Base-by-base conservation (phyloP, 2,888 invertebrate species). In the Epinotia nisella region DNA sequence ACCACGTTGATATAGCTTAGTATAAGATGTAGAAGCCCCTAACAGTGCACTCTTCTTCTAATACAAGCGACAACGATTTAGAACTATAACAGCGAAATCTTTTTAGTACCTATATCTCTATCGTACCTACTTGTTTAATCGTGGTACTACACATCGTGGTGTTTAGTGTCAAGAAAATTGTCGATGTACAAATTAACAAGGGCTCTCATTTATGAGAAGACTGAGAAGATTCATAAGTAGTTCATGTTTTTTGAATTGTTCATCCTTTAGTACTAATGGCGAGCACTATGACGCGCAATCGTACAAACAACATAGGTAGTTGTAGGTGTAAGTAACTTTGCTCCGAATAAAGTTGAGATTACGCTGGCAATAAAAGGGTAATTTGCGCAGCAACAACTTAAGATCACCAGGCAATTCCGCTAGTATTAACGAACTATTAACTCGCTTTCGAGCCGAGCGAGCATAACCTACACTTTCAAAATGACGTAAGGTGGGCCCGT, bases 361-460 rank as follows among this genome's bases (percentile, higher is more conserved):
- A 7, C 15, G 5, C 21, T 61, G 41, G 7, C 60, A 21, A 41
- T 21, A 41, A 3, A 61, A 7, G 3, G n/a, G n/a, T 17, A 39
- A 59, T 10, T n/a, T 29, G 3, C 39, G 35, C 45, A 45, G 21
- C 45, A n/a, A 59, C 51, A 58, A 35, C 56, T 49, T 41, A 19
- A 45, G 45, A 71, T 24, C 59, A 49, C 17, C 24, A 49, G n/a
- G 65, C 51, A 71, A 60, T 61, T 67, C 58, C 58, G 62, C 58
- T 68, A 49, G 58, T 51, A 71, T 71, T 71, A 67, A 59, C 62
- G 64, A 59, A 86, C 82, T 49, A 90, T 88, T 88, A 90, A 88
- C 87, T 92, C 90, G 86, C 91, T 92, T 90, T 92, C 92, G 85
- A 84, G 84, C 80, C 84, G 79, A 82, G 78, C 78, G 77, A 73